phyloP scores from a whole-genome alignment of 2,888 invertebrate species.

The Imbricaverruca yamaguchii region DNA sequence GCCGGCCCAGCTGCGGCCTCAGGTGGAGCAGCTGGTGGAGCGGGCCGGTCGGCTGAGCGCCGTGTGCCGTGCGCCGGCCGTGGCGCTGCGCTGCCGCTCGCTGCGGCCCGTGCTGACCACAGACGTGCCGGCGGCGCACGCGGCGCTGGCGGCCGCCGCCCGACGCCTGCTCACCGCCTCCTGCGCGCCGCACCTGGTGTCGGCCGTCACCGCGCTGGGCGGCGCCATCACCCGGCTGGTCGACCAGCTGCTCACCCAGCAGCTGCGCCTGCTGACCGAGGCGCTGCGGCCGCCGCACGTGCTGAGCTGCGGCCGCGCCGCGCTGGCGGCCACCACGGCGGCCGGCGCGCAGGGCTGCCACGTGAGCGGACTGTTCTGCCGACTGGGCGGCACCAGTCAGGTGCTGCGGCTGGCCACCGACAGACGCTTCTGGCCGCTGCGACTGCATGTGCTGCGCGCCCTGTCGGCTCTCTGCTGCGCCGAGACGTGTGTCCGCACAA shows the following conservation, averaged over 20 bases:
- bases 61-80: neutral
- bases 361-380: conserved; percentile 10
- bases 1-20: neutral
- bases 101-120: neutral
- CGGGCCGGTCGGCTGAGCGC: neutral
- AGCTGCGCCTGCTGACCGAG: conserved; percentile 13
- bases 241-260: conserved; percentile 3
- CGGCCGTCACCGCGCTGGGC: neutral
- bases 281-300: conserved; percentile 21
- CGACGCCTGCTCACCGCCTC: neutral
- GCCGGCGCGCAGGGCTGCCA: conserved; percentile 18
- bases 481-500: neutral
- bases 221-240: conserved; percentile 16
- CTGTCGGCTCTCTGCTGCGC: conserved; percentile 9
- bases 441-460: conserved; percentile 10
- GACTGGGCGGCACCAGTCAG: neutral
- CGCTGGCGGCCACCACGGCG: neutral
- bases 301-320: conserved; percentile 15
- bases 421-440: neutral
- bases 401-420: neutral
- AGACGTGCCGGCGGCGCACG: neutral
- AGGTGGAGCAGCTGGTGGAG: conserved; percentile 9
- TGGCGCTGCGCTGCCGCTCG: neutral
- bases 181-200: neutral
- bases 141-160: neutral